Base-by-base conservation (phyloP, 2,113 vertebrate species). In the Strix aluco region DNA sequence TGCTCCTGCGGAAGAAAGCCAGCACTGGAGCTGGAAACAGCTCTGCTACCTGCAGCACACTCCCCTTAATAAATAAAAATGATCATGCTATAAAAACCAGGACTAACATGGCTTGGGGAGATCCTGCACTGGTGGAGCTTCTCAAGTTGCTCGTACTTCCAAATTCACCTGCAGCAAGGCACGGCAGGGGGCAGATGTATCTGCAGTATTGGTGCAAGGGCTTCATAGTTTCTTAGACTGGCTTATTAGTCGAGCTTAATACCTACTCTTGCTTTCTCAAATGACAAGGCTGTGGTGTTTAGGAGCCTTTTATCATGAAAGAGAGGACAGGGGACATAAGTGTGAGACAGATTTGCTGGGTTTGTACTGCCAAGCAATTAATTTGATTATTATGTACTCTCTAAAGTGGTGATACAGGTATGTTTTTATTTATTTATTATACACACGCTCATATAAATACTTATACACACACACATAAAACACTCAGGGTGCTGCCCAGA, bases 21-120 rank as follows among this genome's bases (percentile, higher is more conserved):
- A 38, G 58, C 54, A 2, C 34, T 23, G 51, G 51, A 66, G n/a
- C n/a, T 74, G 63, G 46, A 81, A 63, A 40, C 29, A 20, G 38
- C 71, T 57, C 90, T 72, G 55, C 55, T 84, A 15, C 61, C 65
- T 69, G 27, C 75, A 79, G 66, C 26, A 22, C 13, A 0, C 21
- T 34, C 29, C 32, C 23, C 55, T 5, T 2, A 17, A 46, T 17
- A 46, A 46, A 46, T 46, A 46, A 46, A 17, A 46, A 18, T 46
- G 15, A 49, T 11, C 34, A 10, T 1, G 20, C 15, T 20, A 46
- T 7, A 38, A 55, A 80, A 83, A 15, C 0, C 13, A 66, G 25
- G 63, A 20, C 36, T 62, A 19, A 18, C 20, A 3, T 0, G 0
- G 42, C 61, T 58, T 0, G 0, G 0, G 34, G 15, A 34, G 18